Conservation (phyloP, 2,113 vertebrate genomes). For the Lepus americanus region DNA sequence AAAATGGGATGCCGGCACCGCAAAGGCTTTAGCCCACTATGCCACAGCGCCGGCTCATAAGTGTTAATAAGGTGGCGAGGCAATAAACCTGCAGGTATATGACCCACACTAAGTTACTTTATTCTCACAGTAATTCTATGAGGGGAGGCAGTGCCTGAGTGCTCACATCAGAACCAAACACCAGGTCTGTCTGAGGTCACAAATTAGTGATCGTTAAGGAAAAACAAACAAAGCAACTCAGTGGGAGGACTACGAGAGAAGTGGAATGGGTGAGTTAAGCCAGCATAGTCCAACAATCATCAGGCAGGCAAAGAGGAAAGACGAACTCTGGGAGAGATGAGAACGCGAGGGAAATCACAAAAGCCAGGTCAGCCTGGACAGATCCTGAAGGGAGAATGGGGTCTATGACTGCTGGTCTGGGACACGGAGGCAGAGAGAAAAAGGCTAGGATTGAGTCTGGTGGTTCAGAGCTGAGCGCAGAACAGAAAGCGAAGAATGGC, state of each 20-base stretch:
- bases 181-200: not conserved
- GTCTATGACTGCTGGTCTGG: fast-evolving
- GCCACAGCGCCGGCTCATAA: no score
- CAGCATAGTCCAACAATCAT: not conserved
- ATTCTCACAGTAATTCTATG: not conserved
- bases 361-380: no score
- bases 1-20: no score
- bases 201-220: fast-evolving
- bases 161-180: fast-evolving
- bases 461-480: not conserved
- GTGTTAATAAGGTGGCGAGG: fast-evolving
- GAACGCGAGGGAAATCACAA: fast-evolving
- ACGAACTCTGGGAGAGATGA: not conserved
- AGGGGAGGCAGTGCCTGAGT: not conserved
- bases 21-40: no score
- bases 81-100: fast-evolving
- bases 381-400: fast-evolving
- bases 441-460: fast-evolving
- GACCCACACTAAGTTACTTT: fast-evolving
- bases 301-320: not conserved
- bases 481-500: fast-evolving
- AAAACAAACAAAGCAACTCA: not conserved
- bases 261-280: fast-evolving
- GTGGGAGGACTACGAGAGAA: fast-evolving
- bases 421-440: fast-evolving